phyloP scores from a whole-genome alignment of 2,888 invertebrate species.

The Eilema caniola region DNA sequence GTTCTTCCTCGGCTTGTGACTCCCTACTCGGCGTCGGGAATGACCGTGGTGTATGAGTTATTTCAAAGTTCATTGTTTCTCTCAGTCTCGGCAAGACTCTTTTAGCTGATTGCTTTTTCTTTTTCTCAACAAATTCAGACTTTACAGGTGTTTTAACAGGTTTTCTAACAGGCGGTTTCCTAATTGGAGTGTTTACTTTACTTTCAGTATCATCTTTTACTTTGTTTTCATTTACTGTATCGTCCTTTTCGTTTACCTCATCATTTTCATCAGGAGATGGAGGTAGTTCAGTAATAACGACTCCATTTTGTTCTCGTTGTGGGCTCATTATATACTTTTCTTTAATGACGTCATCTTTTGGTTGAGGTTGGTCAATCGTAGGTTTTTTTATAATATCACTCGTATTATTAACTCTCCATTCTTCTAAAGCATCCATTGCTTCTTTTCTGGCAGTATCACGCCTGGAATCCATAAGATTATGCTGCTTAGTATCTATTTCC shows the following conservation, averaged over 20 bases:
- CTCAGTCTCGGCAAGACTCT: conserved; percentile 87
- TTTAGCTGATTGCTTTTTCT: conserved; percentile 68
- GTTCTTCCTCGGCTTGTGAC: conserved; percentile 90
- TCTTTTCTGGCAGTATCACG: conserved; percentile 88
- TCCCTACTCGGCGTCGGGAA: conserved; percentile 95
- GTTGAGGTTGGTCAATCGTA: neutral
- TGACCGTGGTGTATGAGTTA: conserved; percentile 91
- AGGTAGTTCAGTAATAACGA: conserved; percentile 62
- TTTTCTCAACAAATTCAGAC: conserved; percentile 74
- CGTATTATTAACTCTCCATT: conserved; percentile 79
- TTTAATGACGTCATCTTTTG: conserved; percentile 10
- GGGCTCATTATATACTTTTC: conserved; percentile 15
- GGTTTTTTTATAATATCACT: neutral
- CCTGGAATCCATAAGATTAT: conserved; percentile 88
- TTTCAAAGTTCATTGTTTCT: conserved; percentile 85
- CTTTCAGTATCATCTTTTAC: conserved; percentile 5
- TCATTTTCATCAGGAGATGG: conserved; percentile 53
- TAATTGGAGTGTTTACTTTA: neutral
- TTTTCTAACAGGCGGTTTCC: conserved; percentile 31
- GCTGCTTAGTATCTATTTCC: conserved; percentile 82
- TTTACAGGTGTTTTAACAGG: conserved; percentile 61
- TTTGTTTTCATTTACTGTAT: neutral
- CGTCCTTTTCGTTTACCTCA: conserved; percentile 25
- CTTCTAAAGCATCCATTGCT: conserved; percentile 89
- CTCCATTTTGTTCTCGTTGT: conserved; percentile 46